Conservation (phyloP, 2,113 vertebrate species). For the Sterna hirundo region DNA sequence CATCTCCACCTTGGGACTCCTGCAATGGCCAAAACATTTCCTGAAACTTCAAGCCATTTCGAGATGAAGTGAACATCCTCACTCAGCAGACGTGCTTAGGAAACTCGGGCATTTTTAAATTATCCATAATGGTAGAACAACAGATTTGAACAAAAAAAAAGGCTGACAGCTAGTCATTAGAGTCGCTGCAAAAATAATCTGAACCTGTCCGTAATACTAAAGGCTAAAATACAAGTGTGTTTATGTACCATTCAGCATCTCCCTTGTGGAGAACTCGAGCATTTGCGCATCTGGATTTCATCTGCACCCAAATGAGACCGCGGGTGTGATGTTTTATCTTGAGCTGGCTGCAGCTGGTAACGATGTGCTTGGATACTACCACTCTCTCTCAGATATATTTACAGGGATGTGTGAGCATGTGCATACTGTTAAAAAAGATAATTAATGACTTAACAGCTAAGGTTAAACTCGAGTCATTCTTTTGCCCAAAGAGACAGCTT, state of each 20-base stretch:
- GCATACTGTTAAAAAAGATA: background rate
- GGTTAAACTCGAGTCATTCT: background rate
- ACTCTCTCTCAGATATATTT: background rate
- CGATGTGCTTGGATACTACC: background rate
- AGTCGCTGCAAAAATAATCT: background rate
- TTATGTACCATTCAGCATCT: background rate
- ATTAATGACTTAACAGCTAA: background rate
- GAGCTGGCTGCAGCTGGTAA: background rate
- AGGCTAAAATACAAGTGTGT: background rate
- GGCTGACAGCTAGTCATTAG: background rate
- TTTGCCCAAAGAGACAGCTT: background rate
- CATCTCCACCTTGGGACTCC: background rate
- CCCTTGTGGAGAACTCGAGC: background rate
- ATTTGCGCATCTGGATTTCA: constrained; percentile 12
- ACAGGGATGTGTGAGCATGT: background rate
- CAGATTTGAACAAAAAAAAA: background rate
- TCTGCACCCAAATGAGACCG: background rate
- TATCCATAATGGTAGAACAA: background rate
- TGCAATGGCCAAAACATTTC: background rate
- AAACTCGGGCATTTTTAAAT: background rate
- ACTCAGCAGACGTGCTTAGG: background rate
- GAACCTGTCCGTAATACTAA: background rate
- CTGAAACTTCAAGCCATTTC: background rate
- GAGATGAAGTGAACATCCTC: background rate
- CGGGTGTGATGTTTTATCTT: background rate